Percentiles rank a stretch among this genome's conserved stretches.
Evolutionary conservation across 2,797 vertebrate species (phyloP).

Genomic region (Potorous gilbertii): DNA sequence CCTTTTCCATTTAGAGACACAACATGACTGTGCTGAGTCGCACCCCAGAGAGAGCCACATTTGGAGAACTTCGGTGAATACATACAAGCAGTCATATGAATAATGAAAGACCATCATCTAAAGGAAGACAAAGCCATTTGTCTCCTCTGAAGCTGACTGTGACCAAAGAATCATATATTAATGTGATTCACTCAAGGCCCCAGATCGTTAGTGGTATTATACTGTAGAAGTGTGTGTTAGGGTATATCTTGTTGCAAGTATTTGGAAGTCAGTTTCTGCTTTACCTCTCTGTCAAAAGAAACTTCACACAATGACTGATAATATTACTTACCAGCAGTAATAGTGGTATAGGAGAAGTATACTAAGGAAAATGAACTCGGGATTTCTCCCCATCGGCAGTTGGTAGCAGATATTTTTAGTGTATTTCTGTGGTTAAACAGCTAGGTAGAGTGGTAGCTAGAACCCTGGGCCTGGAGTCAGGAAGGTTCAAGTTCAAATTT

Average conservation of each 20-base stretch:
- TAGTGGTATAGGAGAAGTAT: neutral
- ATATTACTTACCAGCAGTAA: neutral
- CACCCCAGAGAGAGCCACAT: neutral
- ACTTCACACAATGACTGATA: neutral
- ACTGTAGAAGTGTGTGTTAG: neutral
- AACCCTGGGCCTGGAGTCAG: neutral
- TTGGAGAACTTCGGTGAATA: neutral
- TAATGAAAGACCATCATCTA: neutral
- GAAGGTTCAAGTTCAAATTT: neutral
- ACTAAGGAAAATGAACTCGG: neutral
- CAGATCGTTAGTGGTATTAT: neutral
- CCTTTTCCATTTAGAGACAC: neutral
- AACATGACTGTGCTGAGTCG: neutral
- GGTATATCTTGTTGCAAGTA: neutral
- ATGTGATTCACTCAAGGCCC: neutral
- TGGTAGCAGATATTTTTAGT: neutral
- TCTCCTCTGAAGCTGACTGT: neutral
- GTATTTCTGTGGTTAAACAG: neutral
- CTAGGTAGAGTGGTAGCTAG: neutral
- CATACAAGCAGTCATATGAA: neutral
- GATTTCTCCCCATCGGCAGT: neutral
- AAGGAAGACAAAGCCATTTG: neutral
- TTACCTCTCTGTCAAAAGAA: neutral
- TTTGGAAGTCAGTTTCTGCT: neutral
- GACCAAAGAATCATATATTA: fast-evolving